phyloP scores from a whole-genome alignment of 2,797 vertebrate species.

The Pseudochirops cupreus region DNA sequence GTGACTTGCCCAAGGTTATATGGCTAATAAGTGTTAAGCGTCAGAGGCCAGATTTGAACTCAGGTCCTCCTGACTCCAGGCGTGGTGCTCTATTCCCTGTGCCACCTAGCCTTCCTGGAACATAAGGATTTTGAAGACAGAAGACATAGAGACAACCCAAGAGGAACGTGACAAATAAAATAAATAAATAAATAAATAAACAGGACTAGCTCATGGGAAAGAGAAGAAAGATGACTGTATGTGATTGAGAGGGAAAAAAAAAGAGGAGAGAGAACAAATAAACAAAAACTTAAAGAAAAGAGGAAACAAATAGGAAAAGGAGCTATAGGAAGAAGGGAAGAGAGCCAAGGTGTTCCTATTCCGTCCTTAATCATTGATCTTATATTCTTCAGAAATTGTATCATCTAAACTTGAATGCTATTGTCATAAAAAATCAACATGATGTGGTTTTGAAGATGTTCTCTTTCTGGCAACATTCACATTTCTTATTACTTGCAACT shows the following conservation, averaged over 20 bases:
- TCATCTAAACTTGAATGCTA: slow-evolving; percentile 62
- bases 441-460: slow-evolving; percentile 43
- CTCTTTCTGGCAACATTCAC: slow-evolving; percentile 71
- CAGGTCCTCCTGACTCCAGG: no score
- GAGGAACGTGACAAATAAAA: background rate
- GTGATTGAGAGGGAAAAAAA: background rate
- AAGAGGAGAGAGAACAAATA: background rate
- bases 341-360: background rate
- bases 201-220: background rate
- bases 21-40: no score
- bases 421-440: slow-evolving; percentile 64
- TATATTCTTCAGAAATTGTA: background rate
- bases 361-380: background rate
- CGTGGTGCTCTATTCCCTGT: no score
- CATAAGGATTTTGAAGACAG: background rate
- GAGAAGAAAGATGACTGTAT: background rate
- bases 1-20: no score
- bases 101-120: no score
- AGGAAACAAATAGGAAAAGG: background rate
- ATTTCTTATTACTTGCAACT: slow-evolving; percentile 76
- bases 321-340: background rate
- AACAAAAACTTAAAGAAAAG: background rate
- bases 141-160: background rate
- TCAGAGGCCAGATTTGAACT: no score
- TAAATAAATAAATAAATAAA: background rate